Percentiles rank a stretch among this genome's conserved stretches.
Conservation (phyloP, 2,113 vertebrate genomes). For the Notechis scutatus region DNA sequence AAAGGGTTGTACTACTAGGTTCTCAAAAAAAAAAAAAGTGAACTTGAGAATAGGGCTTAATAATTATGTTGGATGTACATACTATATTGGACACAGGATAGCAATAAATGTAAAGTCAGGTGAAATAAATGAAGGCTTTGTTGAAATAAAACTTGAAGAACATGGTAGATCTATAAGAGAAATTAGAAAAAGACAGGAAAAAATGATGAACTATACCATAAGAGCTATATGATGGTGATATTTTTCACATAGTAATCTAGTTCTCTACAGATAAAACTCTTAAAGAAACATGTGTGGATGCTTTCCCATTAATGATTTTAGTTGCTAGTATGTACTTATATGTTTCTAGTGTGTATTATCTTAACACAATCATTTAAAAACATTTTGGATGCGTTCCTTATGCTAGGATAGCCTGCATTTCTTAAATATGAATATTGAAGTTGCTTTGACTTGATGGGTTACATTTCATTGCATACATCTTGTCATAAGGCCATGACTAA, state of each 20-base stretch:
- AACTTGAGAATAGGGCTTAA: background rate
- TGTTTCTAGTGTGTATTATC: background rate
- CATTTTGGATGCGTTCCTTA: background rate
- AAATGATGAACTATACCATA: background rate
- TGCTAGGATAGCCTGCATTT: background rate
- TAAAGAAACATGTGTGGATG: background rate
- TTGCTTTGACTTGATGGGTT: constrained; percentile 11
- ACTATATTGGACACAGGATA: background rate
- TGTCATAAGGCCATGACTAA: background rate
- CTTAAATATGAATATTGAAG: background rate
- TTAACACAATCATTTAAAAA: constrained; percentile 13
- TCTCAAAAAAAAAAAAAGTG: background rate
- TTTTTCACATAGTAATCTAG: background rate
- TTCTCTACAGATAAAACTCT: background rate
- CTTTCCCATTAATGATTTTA: background rate
- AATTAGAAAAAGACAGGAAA: background rate
- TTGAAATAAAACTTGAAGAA: background rate
- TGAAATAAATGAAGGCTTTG: background rate
- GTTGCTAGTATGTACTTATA: background rate
- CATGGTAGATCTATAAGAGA: background rate
- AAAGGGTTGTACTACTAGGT: background rate
- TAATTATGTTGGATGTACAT: background rate
- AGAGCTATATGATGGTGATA: background rate
- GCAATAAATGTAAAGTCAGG: background rate
- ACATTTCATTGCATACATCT: constrained; percentile 16